phyloP scores from a whole-genome alignment of 2,797 vertebrate species.

The Sebastes itinus region DNA sequence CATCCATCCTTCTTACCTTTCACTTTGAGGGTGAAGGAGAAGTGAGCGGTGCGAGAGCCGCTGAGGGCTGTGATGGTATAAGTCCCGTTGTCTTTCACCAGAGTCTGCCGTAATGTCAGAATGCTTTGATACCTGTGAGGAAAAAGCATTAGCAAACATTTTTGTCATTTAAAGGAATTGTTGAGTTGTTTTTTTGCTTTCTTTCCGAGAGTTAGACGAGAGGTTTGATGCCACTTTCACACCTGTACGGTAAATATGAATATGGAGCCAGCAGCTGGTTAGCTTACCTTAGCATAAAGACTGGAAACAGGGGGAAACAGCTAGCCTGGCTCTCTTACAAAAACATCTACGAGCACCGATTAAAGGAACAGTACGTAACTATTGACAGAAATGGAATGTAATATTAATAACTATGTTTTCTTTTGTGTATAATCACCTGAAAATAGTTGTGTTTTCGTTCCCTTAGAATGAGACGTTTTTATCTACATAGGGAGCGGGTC shows the following conservation, averaged over 20 bases:
- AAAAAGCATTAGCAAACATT: not conserved
- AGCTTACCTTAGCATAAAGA: not conserved
- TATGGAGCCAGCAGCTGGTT: not conserved
- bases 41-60: constrained; percentile 74
- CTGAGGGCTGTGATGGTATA: constrained; percentile 89
- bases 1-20: constrained; percentile 82
- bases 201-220: not conserved
- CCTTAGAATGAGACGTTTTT: too few species aligned
- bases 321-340: not conserved
- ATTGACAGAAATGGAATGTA: too few species aligned
- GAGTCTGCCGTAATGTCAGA: constrained; percentile 88
- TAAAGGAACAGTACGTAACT: too few species aligned
- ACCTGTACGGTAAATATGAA: not conserved
- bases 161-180: not conserved
- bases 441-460: too few species aligned
- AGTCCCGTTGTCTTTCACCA: constrained; percentile 91
- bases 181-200: not conserved
- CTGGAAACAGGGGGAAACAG: not conserved
- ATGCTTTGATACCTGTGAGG: constrained; percentile 88
- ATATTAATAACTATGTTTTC: too few species aligned
- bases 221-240: not conserved
- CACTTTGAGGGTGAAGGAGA: constrained; percentile 87
- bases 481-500: too few species aligned
- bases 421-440: too few species aligned
- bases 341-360: too few species aligned